Evolutionary conservation across 2,888 invertebrate species (phyloP).

Genomic region (Lithophane semibrunnea): DNA sequence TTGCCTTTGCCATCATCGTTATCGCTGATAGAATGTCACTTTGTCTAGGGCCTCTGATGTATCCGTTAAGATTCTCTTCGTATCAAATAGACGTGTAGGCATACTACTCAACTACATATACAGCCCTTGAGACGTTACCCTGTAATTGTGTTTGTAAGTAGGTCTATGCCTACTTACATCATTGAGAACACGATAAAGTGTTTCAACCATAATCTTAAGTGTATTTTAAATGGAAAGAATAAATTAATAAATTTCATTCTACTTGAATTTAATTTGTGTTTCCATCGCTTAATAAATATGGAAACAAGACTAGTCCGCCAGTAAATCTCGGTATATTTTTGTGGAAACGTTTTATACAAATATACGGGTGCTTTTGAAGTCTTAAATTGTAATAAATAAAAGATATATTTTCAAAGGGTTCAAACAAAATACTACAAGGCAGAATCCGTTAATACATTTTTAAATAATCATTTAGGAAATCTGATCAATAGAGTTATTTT

Average conservation of each 20-base stretch:
- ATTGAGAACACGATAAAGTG: conserved; percentile 1
- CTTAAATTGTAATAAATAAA: background rate
- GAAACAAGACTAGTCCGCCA: conserved; percentile 19
- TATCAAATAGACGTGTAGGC: background rate
- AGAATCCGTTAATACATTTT: background rate
- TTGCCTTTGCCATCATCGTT: too few relatives aligned
- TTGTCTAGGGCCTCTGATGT: too few relatives aligned
- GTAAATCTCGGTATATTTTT: conserved; percentile 9
- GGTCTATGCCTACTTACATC: background rate
- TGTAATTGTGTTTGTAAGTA: background rate
- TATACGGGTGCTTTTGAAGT: background rate
- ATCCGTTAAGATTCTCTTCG: background rate
- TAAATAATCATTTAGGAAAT: conserved; percentile 12
- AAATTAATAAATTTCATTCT: conserved; percentile 9
- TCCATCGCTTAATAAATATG: conserved; percentile 27
- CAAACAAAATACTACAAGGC: background rate
- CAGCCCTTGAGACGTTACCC: background rate
- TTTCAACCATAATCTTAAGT: background rate
- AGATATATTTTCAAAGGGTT: background rate
- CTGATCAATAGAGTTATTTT: background rate
- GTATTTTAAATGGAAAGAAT: conserved; percentile 1
- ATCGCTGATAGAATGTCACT: too few relatives aligned
- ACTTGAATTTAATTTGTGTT: conserved; percentile 35
- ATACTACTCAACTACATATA: background rate
- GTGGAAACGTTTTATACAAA: conserved; percentile 13